These are phyloP conservation scores for Amphipoea lucens DNA, from an alignment of 2,888 invertebrate genomes.

Conservation along the genomic window DNA sequence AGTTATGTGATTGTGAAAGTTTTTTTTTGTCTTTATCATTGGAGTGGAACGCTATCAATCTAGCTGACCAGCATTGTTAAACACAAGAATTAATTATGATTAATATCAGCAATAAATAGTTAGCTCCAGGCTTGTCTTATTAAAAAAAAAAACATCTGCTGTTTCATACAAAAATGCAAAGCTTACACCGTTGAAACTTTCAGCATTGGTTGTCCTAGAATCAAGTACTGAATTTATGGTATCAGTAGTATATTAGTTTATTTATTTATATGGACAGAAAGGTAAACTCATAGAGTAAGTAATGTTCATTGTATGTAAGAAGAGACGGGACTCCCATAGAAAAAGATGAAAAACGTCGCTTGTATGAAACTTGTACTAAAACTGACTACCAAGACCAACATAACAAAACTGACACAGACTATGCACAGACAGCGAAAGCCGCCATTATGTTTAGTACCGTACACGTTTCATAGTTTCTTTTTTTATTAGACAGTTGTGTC, in stretches of 20 bases:
- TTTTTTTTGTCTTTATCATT: neutral
- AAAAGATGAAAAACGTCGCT: too few species aligned
- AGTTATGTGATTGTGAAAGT: neutral
- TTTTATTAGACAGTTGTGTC: too few species aligned
- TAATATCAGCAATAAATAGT: neutral
- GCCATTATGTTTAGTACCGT: too few species aligned
- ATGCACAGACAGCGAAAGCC: too few species aligned
- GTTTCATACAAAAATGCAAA: neutral
- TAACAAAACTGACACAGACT: too few species aligned
- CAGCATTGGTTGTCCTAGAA: neutral
- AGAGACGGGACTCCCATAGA: too few species aligned
- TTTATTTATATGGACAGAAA: neutral
- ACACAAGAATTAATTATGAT: neutral
- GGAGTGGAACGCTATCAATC: neutral
- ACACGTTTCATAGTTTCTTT: too few species aligned
- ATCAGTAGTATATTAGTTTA: too few species aligned
- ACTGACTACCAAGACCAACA: too few species aligned
- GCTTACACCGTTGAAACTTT: neutral
- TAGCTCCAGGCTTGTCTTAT: neutral
- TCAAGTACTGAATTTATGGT: neutral
- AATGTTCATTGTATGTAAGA: too few species aligned
- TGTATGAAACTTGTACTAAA: too few species aligned
- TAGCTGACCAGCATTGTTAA: neutral
- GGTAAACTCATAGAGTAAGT: constrained; percentile 70
- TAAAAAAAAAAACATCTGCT: neutral